A percentile compares a stretch with the other conserved stretches of the same genome.
phyloP scores from a whole-genome alignment of 2,113 vertebrate species.

The Tragulus kanchil region DNA sequence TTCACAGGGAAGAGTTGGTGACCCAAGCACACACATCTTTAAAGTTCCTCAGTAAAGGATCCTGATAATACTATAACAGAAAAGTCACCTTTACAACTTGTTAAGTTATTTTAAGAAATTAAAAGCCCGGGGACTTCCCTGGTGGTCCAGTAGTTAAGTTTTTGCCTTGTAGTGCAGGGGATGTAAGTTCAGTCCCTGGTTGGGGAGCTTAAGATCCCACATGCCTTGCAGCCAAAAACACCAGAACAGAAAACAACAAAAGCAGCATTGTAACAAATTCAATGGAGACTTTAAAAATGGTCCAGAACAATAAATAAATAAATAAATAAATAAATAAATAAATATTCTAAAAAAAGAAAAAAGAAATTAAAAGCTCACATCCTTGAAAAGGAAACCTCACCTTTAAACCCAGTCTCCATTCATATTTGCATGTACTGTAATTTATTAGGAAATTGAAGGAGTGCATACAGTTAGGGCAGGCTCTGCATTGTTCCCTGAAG shows the following conservation, averaged over 20 bases:
- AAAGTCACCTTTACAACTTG: not conserved
- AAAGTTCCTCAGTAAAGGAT: not conserved
- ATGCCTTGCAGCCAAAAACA: not conserved
- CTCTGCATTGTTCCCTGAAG: not conserved
- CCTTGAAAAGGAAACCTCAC: conserved; percentile 4
- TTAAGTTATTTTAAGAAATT: conserved; percentile 32
- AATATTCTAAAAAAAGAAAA: not conserved
- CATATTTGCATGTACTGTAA: not conserved
- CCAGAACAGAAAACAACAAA: not conserved
- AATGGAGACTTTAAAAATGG: not conserved
- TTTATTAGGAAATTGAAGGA: not conserved
- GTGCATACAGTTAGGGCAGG: not conserved
- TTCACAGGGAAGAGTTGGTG: not conserved
- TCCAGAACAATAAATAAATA: not conserved
- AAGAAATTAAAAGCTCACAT: not conserved
- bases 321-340: not conserved
- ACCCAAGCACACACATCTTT: not conserved
- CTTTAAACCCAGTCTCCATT: conserved; percentile 46
- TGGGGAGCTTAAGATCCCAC: not conserved
- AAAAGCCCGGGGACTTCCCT: not conserved
- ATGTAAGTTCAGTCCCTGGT: not conserved
- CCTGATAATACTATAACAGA: not conserved
- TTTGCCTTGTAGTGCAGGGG: not conserved
- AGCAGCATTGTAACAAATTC: not conserved
- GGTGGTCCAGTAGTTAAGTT: not conserved